phyloP scores from a whole-genome alignment of 2,888 invertebrate species.

The Chrysolina oricalcia region DNA sequence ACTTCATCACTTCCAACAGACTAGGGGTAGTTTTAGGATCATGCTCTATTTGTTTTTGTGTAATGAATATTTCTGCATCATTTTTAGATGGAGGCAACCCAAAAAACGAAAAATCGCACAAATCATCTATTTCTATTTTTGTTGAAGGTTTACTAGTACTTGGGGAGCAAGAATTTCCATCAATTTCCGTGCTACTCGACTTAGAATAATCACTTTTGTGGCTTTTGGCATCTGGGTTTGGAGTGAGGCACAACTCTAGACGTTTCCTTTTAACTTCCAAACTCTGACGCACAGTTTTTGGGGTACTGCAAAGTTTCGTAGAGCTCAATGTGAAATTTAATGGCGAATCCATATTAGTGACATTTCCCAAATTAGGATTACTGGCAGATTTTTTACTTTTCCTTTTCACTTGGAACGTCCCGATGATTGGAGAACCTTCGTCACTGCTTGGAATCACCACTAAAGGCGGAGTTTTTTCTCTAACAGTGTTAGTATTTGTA shows the following conservation, averaged over 20 bases:
- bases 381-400: constrained; percentile 17
- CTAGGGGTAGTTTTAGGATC: background rate
- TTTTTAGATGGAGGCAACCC: constrained; percentile 10
- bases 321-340: constrained; percentile 35
- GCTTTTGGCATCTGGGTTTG: background rate
- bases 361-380: background rate
- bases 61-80: background rate
- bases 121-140: constrained; percentile 41
- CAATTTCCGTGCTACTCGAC: background rate
- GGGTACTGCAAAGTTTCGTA: constrained; percentile 37
- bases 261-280: constrained; percentile 14
- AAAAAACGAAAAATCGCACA: constrained; percentile 50
- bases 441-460: constrained; percentile 29
- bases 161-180: background rate
- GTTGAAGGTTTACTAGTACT: background rate
- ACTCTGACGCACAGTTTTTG: background rate
- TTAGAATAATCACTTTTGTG: background rate
- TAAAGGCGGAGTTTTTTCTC: constrained; percentile 14
- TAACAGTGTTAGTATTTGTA: background rate
- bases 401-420: constrained; percentile 37
- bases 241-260: background rate
- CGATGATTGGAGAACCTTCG: constrained; percentile 49
- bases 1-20: constrained; percentile 9
- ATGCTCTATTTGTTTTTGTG: constrained; percentile 13
- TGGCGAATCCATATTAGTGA: constrained; percentile 6